phyloP scores from a whole-genome alignment of 2,888 invertebrate species.

The Acronicta aceris region DNA sequence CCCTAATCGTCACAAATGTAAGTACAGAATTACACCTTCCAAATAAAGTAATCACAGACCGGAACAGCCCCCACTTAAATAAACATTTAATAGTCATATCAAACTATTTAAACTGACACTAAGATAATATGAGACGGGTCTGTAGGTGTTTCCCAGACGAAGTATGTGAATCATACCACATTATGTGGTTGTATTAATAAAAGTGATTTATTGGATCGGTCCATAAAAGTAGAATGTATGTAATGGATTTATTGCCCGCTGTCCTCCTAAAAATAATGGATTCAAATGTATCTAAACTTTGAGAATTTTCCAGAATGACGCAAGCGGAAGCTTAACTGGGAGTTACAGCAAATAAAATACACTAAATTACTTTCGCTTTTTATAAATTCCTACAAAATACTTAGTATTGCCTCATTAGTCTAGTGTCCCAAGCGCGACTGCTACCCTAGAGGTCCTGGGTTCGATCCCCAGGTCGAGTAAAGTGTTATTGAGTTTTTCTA shows the following conservation, averaged over 20 bases:
- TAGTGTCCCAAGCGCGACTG: too few species aligned
- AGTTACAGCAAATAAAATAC: too few species aligned
- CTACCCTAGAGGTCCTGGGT: too few species aligned
- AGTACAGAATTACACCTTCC: neutral
- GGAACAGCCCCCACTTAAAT: constrained; percentile 14
- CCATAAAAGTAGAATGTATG: constrained; percentile 5
- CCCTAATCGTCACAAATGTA: too few species aligned
- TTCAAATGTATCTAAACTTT: too few species aligned
- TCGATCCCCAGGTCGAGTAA: too few species aligned
- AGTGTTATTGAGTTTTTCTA: too few species aligned
- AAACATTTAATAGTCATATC: constrained; percentile 23
- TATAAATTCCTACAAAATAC: too few species aligned
- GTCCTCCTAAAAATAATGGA: neutral
- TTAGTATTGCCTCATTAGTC: too few species aligned
- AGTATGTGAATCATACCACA: constrained; percentile 11
- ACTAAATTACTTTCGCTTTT: too few species aligned
- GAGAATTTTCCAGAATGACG: too few species aligned
- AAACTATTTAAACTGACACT: constrained; percentile 9
- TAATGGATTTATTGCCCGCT: neutral
- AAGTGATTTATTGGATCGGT: constrained; percentile 29
- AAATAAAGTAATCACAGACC: constrained; percentile 4
- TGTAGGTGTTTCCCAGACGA: constrained; percentile 29
- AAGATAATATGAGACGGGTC: neutral
- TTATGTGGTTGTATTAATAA: constrained; percentile 17
- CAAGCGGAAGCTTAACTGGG: too few species aligned